Conservation (phyloP, 2,113 vertebrate species). For the Cyprinus carpio region DNA sequence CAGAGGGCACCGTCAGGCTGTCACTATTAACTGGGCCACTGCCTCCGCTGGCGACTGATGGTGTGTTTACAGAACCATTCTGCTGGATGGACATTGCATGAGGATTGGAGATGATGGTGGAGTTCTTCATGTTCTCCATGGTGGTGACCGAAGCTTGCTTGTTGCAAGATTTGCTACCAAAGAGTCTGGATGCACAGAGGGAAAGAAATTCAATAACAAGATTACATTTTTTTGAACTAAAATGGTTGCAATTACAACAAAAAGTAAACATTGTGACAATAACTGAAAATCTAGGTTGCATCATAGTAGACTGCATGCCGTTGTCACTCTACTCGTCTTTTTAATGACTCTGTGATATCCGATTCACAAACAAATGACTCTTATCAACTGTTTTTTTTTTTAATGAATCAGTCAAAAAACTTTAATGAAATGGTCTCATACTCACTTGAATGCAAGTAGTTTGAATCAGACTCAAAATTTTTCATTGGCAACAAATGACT, state of each 20-base stretch:
- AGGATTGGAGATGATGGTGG: slow-evolving; percentile 84
- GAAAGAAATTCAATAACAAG: background rate
- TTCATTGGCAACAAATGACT: background rate
- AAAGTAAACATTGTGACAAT: background rate
- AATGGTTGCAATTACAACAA: background rate
- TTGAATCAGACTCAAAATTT: background rate
- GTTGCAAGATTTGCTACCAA: slow-evolving; percentile 81
- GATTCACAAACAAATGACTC: background rate
- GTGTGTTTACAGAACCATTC: slow-evolving; percentile 74
- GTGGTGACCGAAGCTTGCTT: slow-evolving; percentile 82
- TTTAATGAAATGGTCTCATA: background rate
- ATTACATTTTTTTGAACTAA: background rate
- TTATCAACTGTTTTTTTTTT: background rate
- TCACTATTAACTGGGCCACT: slow-evolving; percentile 77
- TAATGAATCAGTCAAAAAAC: background rate
- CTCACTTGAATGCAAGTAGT: background rate
- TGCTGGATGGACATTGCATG: slow-evolving; percentile 80
- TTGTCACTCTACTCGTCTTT: background rate
- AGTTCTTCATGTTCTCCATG: slow-evolving; percentile 84
- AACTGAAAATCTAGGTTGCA: background rate
- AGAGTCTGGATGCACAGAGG: slow-evolving; percentile 74
- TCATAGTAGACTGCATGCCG: background rate
- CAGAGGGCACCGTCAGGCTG: slow-evolving; percentile 54
- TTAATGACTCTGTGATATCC: background rate
- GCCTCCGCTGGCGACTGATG: slow-evolving; percentile 76